These are phyloP conservation scores for Diaphora mendica DNA, from an alignment of 2,888 invertebrate genomes.

Conservation along the genomic window DNA sequence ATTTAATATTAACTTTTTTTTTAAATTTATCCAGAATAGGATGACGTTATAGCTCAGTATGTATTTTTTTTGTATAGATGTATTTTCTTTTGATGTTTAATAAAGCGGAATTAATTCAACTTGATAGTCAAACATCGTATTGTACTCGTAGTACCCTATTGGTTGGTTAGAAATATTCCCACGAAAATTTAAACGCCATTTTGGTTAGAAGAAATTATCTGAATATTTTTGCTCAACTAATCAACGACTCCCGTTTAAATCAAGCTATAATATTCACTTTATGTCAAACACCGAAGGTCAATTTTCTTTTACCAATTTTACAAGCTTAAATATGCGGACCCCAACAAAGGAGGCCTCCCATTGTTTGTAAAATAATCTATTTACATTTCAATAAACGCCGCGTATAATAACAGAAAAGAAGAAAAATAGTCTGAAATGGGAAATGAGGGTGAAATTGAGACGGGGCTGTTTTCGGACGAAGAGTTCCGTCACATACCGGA, in stretches of 20 bases:
- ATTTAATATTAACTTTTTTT: too few relatives aligned
- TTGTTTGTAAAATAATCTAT: slow-evolving; percentile 48
- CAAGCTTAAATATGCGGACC: slow-evolving; percentile 25
- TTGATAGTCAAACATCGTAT: not conserved
- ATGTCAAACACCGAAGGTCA: slow-evolving; percentile 20
- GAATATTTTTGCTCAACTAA: slow-evolving; percentile 3
- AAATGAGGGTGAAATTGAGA: slow-evolving; percentile 63
- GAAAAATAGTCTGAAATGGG: slow-evolving; percentile 47
- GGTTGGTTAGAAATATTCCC: not conserved
- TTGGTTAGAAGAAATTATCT: not conserved
- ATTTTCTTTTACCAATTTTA: slow-evolving; percentile 31
- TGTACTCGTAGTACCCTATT: not conserved
- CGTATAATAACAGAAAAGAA: slow-evolving; percentile 36
- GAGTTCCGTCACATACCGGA: slow-evolving; percentile 54
- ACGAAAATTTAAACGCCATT: not conserved
- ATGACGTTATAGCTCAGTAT: too few relatives aligned
- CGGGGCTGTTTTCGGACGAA: slow-evolving; percentile 45
- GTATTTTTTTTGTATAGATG: too few relatives aligned
- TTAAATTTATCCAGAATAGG: too few relatives aligned
- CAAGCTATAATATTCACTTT: slow-evolving; percentile 6
- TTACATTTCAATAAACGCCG: slow-evolving; percentile 40
- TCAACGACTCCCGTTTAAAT: not conserved
- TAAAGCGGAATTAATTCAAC: not conserved
- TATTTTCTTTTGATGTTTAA: not conserved
- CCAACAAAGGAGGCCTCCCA: slow-evolving; percentile 16